These are phyloP conservation scores for Tigriopus japonicus DNA, from an alignment of 1,140 invertebrate species.

Conservation along the genomic window DNA sequence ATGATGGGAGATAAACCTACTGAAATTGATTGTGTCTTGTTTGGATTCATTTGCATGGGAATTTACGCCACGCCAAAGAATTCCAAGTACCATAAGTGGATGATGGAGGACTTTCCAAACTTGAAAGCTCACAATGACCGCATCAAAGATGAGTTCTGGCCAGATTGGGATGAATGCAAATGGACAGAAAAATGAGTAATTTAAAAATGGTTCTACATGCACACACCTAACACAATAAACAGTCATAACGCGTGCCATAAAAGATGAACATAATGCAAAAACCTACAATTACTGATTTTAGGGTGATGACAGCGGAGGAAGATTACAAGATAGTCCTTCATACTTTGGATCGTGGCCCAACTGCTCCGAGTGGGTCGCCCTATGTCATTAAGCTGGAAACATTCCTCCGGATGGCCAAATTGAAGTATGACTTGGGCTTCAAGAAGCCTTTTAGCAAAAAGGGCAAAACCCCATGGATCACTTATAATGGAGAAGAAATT, in stretches of 20 bases:
- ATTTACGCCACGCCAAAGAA: neutral
- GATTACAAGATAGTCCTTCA: too few relatives aligned
- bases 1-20: slow-evolving; percentile 25
- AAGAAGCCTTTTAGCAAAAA: neutral
- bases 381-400: slow-evolving; percentile 22
- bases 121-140: slow-evolving; percentile 21
- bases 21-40: slow-evolving; percentile 25
- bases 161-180: slow-evolving; percentile 24
- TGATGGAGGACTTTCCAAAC: slow-evolving; percentile 18
- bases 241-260: too few relatives aligned
- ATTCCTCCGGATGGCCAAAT: slow-evolving; percentile 21
- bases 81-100: neutral
- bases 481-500: slow-evolving; percentile 25
- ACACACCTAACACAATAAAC: too few relatives aligned
- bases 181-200: neutral
- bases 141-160: slow-evolving; percentile 24
- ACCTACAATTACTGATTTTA: too few relatives aligned
- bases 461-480: slow-evolving; percentile 26
- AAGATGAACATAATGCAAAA: too few relatives aligned
- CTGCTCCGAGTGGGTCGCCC: slow-evolving; percentile 19
- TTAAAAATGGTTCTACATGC: too few relatives aligned
- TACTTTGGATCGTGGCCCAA: slow-evolving; percentile 12
- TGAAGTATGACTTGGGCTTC: slow-evolving; percentile 18
- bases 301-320: too few relatives aligned
- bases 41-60: slow-evolving; percentile 19